A percentile compares a stretch with the other conserved stretches of the same genome.
Conservation (phyloP, 2,888 invertebrate species). For the Augochlorella aurata region DNA sequence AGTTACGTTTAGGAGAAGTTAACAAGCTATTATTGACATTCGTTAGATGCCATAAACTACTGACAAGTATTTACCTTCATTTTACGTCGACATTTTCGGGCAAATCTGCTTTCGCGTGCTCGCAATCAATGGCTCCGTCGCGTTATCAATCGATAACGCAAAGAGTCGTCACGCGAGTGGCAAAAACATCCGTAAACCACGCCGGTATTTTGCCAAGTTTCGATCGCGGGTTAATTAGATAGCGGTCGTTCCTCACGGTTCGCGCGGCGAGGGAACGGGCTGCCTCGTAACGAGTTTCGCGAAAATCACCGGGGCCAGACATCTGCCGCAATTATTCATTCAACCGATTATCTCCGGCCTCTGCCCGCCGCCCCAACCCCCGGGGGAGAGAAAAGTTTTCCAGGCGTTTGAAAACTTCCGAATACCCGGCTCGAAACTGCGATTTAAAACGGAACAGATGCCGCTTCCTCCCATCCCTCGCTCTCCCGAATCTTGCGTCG, state of each 20-base stretch:
- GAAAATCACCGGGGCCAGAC: conserved; percentile 39
- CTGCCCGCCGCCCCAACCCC: too few species aligned
- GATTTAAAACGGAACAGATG: conserved; percentile 36
- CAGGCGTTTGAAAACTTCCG: conserved; percentile 13
- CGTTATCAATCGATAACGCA: background rate
- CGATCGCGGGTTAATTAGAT: background rate
- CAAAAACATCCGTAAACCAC: background rate
- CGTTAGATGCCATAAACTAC: too few species aligned
- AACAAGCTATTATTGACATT: too few species aligned
- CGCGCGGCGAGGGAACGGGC: background rate
- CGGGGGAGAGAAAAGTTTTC: conserved; percentile 19
- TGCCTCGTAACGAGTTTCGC: conserved; percentile 44
- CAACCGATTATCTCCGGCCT: conserved; percentile 36
- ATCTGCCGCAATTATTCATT: conserved; percentile 58
- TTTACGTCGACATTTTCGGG: background rate
- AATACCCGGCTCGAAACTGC: background rate
- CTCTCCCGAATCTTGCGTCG: conserved; percentile 1
- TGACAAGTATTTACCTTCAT: too few species aligned
- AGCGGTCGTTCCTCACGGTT: background rate
- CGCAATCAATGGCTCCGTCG: conserved; percentile 2
- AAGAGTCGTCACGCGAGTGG: background rate
- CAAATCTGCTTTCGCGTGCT: background rate
- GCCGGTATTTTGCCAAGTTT: background rate
- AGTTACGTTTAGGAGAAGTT: too few species aligned
- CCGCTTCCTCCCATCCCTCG: background rate